Evolutionary conservation across 2,888 invertebrate genomes (phyloP), one percentile per base, ranked within the genome.

Genomic region (Isotomurus palustris): DNA sequence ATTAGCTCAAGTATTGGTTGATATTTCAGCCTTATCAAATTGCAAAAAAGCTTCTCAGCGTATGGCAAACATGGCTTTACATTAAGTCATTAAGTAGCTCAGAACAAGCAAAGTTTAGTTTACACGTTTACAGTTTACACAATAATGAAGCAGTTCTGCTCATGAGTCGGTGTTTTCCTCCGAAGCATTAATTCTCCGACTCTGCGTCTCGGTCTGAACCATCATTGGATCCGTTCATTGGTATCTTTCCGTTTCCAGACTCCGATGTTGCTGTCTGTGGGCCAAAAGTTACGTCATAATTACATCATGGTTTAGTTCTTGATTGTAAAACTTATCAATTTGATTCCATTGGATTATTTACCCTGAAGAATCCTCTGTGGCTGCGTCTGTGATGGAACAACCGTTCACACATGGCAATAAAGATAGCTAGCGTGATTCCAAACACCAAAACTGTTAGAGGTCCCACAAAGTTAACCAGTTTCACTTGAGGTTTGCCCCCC

Each of bases 301-400:
- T 17, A 32, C 12, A 38, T 32, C n/a, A n/a, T n/a, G n/a, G n/a
- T n/a, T n/a, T 6, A 43, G 19, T 22, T 17, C 21, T 22, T 32
- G 14, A 32, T 38, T 44, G 14, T 19, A n/a, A 54, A 48, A 48
- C n/a, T 49, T 12, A 24, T 32, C 24, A 40, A 28, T 52, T 10
- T 29, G 14, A 17, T 6, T 17, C 19, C 22, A n/a, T n/a, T n/a
- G 3, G 14, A 14, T 25, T 32, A 12, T 36, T 56, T 63, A 69
- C 69, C 55, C 69, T 60, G 50, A 69, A 69, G 36, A 69, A 69
- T 38, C 69, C 69, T 32, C 69, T 57, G 47, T 69, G 69, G 47
- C 66, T 67, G 28, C 66, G 53, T 36, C 69, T 40, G 40, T 69
- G 69, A 56, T 69, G 65, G 22, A 68, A 58, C 22, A 69, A 52